Evolutionary conservation across 2,113 vertebrate genomes (phyloP).

Genomic region (Microtus montanus): DNA sequence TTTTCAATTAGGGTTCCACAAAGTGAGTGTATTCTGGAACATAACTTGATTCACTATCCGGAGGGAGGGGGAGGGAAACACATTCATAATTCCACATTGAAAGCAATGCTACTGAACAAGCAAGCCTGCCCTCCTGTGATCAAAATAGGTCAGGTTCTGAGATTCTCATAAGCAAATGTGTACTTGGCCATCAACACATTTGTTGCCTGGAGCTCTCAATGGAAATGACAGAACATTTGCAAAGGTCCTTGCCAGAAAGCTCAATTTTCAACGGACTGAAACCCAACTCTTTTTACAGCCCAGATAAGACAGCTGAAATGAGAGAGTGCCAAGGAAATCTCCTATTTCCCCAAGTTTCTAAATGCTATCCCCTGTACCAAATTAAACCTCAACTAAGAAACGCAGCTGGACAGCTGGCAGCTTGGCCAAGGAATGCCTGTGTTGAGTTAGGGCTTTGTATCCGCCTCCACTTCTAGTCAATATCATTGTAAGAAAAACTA

Average conservation of each 20-base stretch:
- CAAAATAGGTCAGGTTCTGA: background rate
- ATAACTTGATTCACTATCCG: no score
- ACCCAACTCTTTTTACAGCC: conserved; percentile 3
- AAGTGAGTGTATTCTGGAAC: background rate
- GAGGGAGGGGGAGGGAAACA: rapidly evolving
- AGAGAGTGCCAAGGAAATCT: background rate
- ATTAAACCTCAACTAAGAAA: background rate
- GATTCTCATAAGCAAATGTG: conserved; percentile 26
- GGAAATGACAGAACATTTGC: background rate
- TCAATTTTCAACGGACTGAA: conserved; percentile 37
- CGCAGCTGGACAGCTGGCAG: background rate
- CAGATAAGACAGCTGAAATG: conserved; percentile 49
- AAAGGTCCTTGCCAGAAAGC: background rate
- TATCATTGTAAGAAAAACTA: background rate
- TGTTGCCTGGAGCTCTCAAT: background rate
- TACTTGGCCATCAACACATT: background rate
- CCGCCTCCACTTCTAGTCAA: background rate
- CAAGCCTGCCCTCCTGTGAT: background rate
- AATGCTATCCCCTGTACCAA: background rate
- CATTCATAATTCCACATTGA: background rate
- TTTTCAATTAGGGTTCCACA: background rate
- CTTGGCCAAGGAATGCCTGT: background rate
- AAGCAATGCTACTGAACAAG: background rate
- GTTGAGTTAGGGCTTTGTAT: background rate
- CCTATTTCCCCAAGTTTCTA: background rate